Base-by-base conservation (phyloP, 2,797 vertebrate species). In the Prunella strophiata region DNA sequence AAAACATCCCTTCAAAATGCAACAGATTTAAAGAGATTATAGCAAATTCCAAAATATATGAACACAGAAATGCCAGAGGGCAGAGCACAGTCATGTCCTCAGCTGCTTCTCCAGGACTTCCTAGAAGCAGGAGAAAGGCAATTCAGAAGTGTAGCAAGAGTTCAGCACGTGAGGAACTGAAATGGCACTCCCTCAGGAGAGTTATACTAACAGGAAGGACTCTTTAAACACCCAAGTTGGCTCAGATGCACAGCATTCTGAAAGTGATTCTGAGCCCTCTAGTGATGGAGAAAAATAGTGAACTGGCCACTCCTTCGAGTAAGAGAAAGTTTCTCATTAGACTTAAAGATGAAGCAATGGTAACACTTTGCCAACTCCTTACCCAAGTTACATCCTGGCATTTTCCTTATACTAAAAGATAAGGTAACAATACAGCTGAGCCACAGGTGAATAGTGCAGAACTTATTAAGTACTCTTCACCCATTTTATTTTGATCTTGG, bases 231-330 rank as follows among this genome's bases (percentile, higher is more conserved):
- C 62, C 71, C 76, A 67, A 45, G 34, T 5, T 34, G 77, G 61
- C 27, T 96, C 42, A 43, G 36, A 52, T 40, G 45, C 76, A 91
- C 30, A 48, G 11, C 55, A 32, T 92, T 94, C 89, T 94, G 50
- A 93, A 96, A 93, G 68, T 17, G 32, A 48, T 95, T 95, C 29
- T 95, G 77, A 94, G 79, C 76, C 92, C 94, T 94, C 88, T 78
- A 78, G 94, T 68, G 96, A 96, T 89, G 30, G 43, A 97, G 57
- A 92, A 73, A 70, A 81, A 94, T 76, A 96, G 10, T 78, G 87
- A 94, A 85, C 36, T 79, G 57, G 65, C 11, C 87, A 40, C 47
- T 85, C 91, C 52, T 58, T 55, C 3, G 3, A 80, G 26, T 68
- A 36, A 66, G 48, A 75, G 90, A 90, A 82, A 16, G 6, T 19